phyloP scores from a whole-genome alignment of 2,797 vertebrate species.

The Mycteria americana region DNA sequence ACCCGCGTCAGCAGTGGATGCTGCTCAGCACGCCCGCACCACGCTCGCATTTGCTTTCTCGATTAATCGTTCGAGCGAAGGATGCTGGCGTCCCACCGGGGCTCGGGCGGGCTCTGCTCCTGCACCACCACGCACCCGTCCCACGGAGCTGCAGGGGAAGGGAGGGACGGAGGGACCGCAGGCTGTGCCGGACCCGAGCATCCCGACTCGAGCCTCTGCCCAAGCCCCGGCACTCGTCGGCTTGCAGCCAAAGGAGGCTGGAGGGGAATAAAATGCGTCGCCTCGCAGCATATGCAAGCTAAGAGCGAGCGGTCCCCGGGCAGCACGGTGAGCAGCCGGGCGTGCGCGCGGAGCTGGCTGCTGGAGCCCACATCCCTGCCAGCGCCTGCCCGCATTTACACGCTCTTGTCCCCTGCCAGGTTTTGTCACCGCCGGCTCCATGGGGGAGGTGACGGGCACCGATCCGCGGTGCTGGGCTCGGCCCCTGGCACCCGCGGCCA shows the following conservation, averaged over 20 bases:
- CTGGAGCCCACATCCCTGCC: not conserved
- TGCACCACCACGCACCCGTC: not conserved
- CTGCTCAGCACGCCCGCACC: not conserved
- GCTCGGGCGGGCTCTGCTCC: not conserved
- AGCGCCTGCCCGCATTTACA: not conserved
- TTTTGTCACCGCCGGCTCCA: not conserved
- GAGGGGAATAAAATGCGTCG: not conserved
- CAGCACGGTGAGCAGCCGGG: not conserved
- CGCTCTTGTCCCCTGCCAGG: not conserved
- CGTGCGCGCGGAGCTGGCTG: not conserved
- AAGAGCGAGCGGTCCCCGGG: not conserved
- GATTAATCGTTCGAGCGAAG: not conserved
- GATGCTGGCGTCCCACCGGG: fast-evolving
- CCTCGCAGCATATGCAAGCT: not conserved
- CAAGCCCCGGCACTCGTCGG: fast-evolving
- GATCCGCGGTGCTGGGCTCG: not conserved
- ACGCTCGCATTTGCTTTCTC: fast-evolving
- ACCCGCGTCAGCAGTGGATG: fast-evolving
- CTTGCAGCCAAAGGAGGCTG: not conserved
- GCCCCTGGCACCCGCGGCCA: not conserved
- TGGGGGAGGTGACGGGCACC: not conserved
- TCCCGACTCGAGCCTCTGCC: not conserved
- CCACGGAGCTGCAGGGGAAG: not conserved
- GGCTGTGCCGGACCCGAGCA: not conserved
- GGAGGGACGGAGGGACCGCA: fast-evolving